phyloP scores from a whole-genome alignment of 1,140 invertebrate species.

The Parapsyche elsis region DNA sequence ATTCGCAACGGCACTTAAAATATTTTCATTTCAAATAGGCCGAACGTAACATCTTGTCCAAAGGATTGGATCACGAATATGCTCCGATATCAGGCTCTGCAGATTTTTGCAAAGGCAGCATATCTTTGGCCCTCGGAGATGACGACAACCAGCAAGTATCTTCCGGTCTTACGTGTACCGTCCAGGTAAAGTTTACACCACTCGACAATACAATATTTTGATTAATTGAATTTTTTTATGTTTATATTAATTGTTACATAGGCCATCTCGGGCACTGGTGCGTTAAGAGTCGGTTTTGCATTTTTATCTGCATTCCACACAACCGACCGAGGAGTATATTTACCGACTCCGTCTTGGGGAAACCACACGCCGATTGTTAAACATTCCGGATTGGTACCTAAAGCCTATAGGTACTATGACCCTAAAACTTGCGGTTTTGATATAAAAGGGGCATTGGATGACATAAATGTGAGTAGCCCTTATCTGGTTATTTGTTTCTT shows the following conservation, averaged over 20 bases:
- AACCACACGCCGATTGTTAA: slow-evolving; percentile 97
- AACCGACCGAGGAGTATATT: slow-evolving; percentile 87
- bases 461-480: slow-evolving; percentile 82
- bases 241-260: slow-evolving; percentile 62
- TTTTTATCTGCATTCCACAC: slow-evolving; percentile 91
- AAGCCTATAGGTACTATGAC: slow-evolving; percentile 96
- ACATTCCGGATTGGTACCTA: slow-evolving; percentile 86
- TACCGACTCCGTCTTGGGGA: slow-evolving; percentile 97
- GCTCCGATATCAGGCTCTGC: slow-evolving; percentile 88
- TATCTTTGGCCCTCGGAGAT: slow-evolving; percentile 91
- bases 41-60: slow-evolving; percentile 78
- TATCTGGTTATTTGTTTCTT: background rate
- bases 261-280: slow-evolving; percentile 96
- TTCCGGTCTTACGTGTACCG: slow-evolving; percentile 75
- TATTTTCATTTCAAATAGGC: slow-evolving; percentile 75
- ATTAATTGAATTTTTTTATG: slow-evolving; percentile 68
- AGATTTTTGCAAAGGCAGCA: slow-evolving; percentile 84
- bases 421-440: slow-evolving; percentile 96
- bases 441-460: slow-evolving; percentile 89
- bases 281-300: slow-evolving; percentile 90
- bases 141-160: slow-evolving; percentile 76
- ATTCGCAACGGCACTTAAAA: background rate
- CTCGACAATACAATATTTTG: too few relatives aligned
- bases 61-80: slow-evolving; percentile 95
- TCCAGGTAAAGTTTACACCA: slow-evolving; percentile 81